Conservation (phyloP, 2,888 invertebrate species). For the Lasioglossum calceatum region DNA sequence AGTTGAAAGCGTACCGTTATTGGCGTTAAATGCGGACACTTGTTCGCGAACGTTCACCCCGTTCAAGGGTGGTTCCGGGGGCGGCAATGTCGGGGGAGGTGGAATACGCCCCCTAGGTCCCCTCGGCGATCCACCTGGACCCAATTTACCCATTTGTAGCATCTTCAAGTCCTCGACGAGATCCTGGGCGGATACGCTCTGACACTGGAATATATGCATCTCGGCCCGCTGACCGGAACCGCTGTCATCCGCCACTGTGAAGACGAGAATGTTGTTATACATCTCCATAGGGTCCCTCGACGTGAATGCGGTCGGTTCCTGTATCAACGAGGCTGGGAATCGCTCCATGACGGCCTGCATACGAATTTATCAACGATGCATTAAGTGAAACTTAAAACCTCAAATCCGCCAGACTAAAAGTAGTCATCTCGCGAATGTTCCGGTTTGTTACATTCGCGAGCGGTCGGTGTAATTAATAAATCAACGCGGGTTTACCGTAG, state of each 20-base stretch:
- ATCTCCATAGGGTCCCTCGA: conserved; percentile 98
- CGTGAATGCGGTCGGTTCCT: conserved; percentile 98
- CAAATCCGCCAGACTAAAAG: conserved; percentile 21
- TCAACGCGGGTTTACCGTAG: conserved; percentile 1
- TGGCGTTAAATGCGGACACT: conserved; percentile 85
- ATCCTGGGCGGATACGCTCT: conserved; percentile 92
- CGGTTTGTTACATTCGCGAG: conserved; percentile 36
- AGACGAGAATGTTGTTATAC: conserved; percentile 99
- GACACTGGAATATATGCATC: conserved; percentile 98
- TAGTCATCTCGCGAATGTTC: conserved; percentile 52
- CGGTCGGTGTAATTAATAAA: conserved; percentile 12
- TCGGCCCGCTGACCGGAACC: conserved; percentile 90
- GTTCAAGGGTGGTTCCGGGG: conserved; percentile 86
- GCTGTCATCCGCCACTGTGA: conserved; percentile 93
- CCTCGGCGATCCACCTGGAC: conserved; percentile 79
- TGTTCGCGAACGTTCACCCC: conserved; percentile 86
- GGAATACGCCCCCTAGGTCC: conserved; percentile 84
- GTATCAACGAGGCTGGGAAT: conserved; percentile 96
- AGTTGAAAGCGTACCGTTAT: conserved; percentile 76
- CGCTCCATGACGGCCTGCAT: conserved; percentile 96
- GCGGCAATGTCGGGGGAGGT: conserved; percentile 87
- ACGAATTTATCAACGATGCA: conserved; percentile 58
- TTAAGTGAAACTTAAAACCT: conserved; percentile 51
- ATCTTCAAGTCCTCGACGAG: conserved; percentile 93
- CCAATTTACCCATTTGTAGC: conserved; percentile 86